Conservation (phyloP, 2,888 invertebrate species). For the Pristionchus arcanus region DNA sequence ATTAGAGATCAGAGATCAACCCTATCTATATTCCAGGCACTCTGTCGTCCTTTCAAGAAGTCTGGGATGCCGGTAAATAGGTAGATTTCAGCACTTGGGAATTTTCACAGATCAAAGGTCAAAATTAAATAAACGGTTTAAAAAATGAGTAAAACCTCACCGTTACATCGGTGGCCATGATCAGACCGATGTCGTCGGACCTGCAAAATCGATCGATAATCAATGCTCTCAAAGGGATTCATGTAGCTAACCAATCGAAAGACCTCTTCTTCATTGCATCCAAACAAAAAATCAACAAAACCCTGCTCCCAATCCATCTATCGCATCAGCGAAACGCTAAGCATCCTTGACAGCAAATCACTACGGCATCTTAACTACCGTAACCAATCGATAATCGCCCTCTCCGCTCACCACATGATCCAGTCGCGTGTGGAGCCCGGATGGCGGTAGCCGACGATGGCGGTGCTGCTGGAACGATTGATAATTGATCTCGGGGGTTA, state of each 20-base stretch:
- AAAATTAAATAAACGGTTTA: not conserved
- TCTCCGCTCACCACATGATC: not conserved
- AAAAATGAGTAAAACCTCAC: not conserved
- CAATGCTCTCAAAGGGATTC: too few species aligned
- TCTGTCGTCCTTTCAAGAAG: not conserved
- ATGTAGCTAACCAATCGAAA: not conserved
- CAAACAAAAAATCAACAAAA: too few species aligned
- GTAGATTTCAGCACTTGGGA: too few species aligned
- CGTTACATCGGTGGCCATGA: not conserved
- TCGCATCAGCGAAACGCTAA: too few species aligned
- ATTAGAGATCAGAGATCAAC: constrained; percentile 11
- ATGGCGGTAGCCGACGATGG: constrained; percentile 18
- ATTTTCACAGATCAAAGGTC: not conserved
- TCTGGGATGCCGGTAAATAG: not conserved
- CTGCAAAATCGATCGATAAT: not conserved
- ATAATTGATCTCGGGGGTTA: not conserved
- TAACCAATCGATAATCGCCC: not conserved
- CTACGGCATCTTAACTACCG: not conserved
- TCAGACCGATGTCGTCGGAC: constrained; percentile 30
- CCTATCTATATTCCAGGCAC: not conserved
- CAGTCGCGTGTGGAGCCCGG: not conserved
- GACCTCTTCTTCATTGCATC: not conserved
- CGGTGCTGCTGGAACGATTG: constrained; percentile 3
- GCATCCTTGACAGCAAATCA: too few species aligned
- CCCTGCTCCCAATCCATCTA: too few species aligned